These are phyloP conservation scores for Falcunculus frontatus DNA, from an alignment of 2,113 vertebrate genomes.

Conservation along the genomic window DNA sequence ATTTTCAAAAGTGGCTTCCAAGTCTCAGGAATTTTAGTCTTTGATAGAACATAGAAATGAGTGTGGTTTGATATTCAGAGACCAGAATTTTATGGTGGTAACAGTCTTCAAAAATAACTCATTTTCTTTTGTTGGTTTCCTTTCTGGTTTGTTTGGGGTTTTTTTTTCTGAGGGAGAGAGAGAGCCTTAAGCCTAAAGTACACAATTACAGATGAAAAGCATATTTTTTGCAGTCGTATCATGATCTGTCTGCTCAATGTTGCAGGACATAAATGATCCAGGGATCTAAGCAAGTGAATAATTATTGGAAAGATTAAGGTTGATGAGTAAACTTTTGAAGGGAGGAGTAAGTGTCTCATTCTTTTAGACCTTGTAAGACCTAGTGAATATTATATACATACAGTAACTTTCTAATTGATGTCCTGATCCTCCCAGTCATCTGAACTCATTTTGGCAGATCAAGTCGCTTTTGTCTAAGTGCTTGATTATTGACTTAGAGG, in stretches of 20 bases:
- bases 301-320: not conserved
- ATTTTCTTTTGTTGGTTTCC: no score
- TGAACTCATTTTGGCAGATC: not conserved
- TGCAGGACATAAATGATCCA: not conserved
- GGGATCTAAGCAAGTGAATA: not conserved
- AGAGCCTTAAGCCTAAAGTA: not conserved
- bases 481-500: not conserved
- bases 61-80: not conserved
- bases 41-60: not conserved
- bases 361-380: not conserved
- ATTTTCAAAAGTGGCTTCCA: not conserved
- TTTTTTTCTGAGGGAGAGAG: not conserved
- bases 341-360: not conserved
- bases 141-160: no score
- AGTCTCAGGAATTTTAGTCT: not conserved
- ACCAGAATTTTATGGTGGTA: not conserved
- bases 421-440: not conserved
- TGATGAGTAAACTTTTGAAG: not conserved
- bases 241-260: not conserved
- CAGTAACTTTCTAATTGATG: not conserved
- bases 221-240: not conserved
- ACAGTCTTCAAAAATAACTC: not conserved
- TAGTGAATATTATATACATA: not conserved
- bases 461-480: not conserved
- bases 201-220: not conserved